Conservation (phyloP, 2,888 invertebrate species). For the Caenorhabditis zanzibari region DNA sequence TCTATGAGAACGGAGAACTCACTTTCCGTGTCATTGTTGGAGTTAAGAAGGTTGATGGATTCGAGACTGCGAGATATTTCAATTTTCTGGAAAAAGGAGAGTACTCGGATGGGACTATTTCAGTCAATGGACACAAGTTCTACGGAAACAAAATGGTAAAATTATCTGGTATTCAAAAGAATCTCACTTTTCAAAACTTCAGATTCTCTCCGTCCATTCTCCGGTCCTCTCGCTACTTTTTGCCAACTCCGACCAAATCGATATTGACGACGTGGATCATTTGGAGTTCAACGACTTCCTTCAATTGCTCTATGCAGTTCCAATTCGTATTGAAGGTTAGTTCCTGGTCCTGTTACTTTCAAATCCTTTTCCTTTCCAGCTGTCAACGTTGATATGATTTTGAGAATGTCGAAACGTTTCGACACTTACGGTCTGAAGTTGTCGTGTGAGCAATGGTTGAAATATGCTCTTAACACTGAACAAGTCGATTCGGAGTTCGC, state of each 20-base stretch:
- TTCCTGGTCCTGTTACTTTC: neutral
- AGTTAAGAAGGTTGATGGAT: conserved; percentile 26
- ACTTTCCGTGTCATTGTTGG: conserved; percentile 45
- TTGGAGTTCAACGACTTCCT: conserved; percentile 39
- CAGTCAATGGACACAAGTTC: conserved; percentile 1
- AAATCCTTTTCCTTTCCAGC: conserved; percentile 9
- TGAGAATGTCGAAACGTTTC: conserved; percentile 3
- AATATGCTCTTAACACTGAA: conserved; percentile 8
- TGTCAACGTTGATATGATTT: conserved; percentile 21
- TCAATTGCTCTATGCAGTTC: conserved; percentile 43
- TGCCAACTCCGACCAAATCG: neutral
- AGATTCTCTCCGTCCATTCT: conserved; percentile 40
- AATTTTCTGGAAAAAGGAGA: conserved; percentile 23
- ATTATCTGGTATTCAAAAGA: no score
- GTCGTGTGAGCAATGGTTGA: conserved; percentile 20
- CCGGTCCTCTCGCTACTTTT: neutral
- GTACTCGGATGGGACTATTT: conserved; percentile 14
- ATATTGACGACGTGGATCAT: conserved; percentile 18
- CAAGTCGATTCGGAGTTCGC: neutral
- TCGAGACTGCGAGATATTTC: conserved; percentile 43
- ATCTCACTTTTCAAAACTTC: neutral
- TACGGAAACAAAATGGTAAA: conserved; percentile 42
- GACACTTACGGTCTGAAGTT: conserved; percentile 16
- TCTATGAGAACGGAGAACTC: conserved; percentile 9
- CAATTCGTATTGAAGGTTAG: conserved; percentile 40